A percentile compares a stretch with the other conserved stretches of the same genome.
Conservation (phyloP, 1,140 invertebrate genomes). For the Schlechtendalia chinensis region DNA sequence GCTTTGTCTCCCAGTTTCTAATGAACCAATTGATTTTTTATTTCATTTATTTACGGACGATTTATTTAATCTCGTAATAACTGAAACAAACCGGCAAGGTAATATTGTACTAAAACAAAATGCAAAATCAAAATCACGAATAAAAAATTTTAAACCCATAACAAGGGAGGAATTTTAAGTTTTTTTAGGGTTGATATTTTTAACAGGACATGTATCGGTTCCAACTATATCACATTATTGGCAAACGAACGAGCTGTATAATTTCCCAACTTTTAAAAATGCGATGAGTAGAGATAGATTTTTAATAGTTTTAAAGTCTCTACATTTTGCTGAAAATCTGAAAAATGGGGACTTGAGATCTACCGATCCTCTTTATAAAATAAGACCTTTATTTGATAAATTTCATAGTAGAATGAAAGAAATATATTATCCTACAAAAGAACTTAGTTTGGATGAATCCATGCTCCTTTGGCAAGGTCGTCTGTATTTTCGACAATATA, state of each 20-base stretch:
- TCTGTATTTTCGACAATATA: slow-evolving; percentile 9
- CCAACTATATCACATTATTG: neutral
- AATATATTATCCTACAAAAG: slow-evolving; percentile 22
- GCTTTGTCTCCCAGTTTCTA: no score
- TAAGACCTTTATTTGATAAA: slow-evolving; percentile 6
- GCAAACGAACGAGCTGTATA: neutral
- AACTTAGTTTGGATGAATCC: slow-evolving; percentile 12
- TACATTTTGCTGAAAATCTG: neutral
- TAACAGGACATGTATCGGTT: neutral
- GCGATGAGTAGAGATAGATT: neutral
- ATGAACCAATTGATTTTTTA: no score
- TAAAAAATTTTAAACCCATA: neutral
- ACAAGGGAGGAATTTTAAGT: neutral
- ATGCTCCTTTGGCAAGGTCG: slow-evolving; percentile 19
- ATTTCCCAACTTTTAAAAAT: slow-evolving; percentile 7
- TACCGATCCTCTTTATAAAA: slow-evolving; percentile 3
- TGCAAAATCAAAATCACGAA: neutral
- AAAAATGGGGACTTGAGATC: neutral
- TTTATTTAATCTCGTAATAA: neutral
- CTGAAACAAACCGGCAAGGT: neutral
- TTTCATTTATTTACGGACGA: neutral
- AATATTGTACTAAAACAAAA: neutral
- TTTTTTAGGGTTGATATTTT: neutral
- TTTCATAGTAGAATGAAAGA: slow-evolving; percentile 23
- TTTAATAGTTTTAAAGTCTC: neutral